A percentile compares a stretch with the other conserved stretches of the same genome.
phyloP scores from a whole-genome alignment of 2,113 vertebrate species.

The Bos indicus region DNA sequence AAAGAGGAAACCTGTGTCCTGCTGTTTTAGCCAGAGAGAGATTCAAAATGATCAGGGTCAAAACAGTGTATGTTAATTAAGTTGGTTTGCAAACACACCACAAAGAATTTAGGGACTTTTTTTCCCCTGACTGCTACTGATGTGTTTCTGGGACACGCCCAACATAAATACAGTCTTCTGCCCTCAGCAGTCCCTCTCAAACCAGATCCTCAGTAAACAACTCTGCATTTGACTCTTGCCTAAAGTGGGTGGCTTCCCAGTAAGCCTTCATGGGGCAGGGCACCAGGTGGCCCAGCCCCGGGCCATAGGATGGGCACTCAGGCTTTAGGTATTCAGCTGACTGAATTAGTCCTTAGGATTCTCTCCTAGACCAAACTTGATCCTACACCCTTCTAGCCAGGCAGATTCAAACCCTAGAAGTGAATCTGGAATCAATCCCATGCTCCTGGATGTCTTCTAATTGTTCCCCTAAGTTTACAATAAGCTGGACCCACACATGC shows the following conservation, averaged over 20 bases:
- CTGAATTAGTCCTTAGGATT: neutral
- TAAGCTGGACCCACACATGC: neutral
- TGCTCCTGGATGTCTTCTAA: neutral
- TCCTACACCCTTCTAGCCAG: neutral
- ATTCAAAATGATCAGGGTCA: neutral
- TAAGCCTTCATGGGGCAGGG: neutral
- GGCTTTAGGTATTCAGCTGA: neutral
- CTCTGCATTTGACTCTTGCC: neutral
- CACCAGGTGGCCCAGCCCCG: neutral
- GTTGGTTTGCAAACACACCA: neutral
- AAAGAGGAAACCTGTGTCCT: neutral
- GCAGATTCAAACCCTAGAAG: neutral
- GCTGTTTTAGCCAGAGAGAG: neutral
- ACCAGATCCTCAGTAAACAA: neutral
- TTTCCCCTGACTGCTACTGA: neutral
- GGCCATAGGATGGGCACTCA: neutral
- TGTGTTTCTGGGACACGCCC: neutral
- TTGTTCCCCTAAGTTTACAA: neutral
- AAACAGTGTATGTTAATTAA: neutral
- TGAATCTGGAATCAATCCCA: neutral
- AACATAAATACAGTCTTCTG: neutral
- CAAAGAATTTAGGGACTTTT: neutral
- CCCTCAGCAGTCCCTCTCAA: neutral
- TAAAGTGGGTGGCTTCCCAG: neutral
- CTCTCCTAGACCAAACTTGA: neutral